Percentiles rank a stretch among this genome's conserved stretches.
Conservation (phyloP, 1,140 invertebrate species). For the Eriosoma lanigerum region DNA sequence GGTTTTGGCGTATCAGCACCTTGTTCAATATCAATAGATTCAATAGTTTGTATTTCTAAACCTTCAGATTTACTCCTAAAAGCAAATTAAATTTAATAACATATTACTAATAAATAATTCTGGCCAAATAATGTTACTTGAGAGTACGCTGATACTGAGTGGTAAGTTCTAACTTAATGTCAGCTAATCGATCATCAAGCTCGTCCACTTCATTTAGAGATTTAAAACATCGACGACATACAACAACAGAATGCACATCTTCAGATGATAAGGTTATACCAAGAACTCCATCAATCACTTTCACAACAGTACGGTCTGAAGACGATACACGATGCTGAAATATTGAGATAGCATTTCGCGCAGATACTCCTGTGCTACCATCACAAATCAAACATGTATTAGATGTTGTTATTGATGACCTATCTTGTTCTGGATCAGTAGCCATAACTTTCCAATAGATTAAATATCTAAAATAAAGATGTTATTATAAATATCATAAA, state of each 20-base stretch:
- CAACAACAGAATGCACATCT: constrained; percentile 61
- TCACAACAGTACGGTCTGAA: constrained; percentile 60
- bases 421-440: constrained; percentile 53
- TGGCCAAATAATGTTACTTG: constrained; percentile 55
- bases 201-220: constrained; percentile 66
- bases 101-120: not conserved
- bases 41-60: constrained; percentile 34
- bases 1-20: constrained; percentile 25
- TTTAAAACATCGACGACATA: constrained; percentile 69
- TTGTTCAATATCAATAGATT: constrained; percentile 26
- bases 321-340: constrained; percentile 59
- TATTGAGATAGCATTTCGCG: constrained; percentile 62
- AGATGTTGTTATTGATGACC: constrained; percentile 34
- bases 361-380: constrained; percentile 61
- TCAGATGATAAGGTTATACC: constrained; percentile 60
- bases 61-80: constrained; percentile 48
- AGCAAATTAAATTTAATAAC: not conserved
- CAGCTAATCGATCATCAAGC: constrained; percentile 61
- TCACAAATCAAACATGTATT: constrained; percentile 63
- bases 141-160: constrained; percentile 60
- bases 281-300: constrained; percentile 61
- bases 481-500: not conserved
- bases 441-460: constrained; percentile 50
- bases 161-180: constrained; percentile 60
- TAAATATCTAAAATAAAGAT: constrained; percentile 4